A percentile compares a stretch with the other conserved stretches of the same genome.
These are phyloP conservation scores for Craterocephalus amniculus DNA, from an alignment of 2,797 vertebrate species.

Conservation along the genomic window DNA sequence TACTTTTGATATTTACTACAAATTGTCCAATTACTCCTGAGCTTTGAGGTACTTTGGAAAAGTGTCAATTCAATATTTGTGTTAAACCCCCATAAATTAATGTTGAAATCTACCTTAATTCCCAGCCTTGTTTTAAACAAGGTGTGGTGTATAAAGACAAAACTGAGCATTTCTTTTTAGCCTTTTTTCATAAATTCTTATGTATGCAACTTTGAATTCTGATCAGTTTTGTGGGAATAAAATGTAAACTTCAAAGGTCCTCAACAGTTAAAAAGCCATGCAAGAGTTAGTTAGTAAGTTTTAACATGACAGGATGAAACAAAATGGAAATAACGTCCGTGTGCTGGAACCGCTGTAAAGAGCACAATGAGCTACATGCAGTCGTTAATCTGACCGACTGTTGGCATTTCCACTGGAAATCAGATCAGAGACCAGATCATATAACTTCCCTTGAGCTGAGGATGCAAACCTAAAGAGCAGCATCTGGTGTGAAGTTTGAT, in stretches of 20 bases:
- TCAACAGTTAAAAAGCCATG: constrained; percentile 33
- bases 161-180: no score
- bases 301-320: constrained; percentile 12
- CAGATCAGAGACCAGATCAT: constrained; percentile 14
- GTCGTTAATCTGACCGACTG: neutral
- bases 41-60: neutral
- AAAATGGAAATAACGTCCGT: constrained; percentile 2
- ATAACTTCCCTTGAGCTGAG: constrained; percentile 14
- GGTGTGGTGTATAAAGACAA: neutral
- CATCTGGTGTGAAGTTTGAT: constrained; percentile 5
- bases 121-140: neutral
- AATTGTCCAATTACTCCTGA: neutral
- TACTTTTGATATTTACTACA: neutral
- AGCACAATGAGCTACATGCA: constrained; percentile 9
- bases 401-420: neutral
- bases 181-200: no score
- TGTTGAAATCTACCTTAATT: neutral
- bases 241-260: constrained; percentile 28
- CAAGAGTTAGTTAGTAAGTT: constrained; percentile 1
- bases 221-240: constrained; percentile 10
- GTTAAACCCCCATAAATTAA: neutral
- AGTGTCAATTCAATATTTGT: neutral
- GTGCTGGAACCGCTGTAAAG: neutral
- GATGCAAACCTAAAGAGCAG: constrained; percentile 4
- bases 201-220: no score